Conservation (phyloP, 1,140 invertebrate genomes). For the Lanistes nyassanus region DNA sequence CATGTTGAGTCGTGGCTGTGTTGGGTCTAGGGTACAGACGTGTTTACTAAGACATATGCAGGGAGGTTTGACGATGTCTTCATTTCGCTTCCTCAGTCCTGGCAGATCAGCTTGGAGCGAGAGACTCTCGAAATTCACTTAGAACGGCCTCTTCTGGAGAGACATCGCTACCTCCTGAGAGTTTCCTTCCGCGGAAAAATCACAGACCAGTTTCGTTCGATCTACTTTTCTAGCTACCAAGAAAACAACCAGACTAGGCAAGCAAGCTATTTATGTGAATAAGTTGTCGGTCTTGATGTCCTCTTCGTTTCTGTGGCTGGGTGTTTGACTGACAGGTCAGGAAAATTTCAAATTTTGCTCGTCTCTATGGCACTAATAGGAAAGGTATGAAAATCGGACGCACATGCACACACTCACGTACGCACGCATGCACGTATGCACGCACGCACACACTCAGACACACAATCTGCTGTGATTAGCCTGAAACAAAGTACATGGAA, state of each 20-base stretch:
- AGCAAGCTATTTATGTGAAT: too few species aligned
- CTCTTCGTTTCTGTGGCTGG: too few species aligned
- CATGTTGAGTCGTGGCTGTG: too few species aligned
- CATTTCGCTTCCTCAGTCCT: constrained; percentile 14
- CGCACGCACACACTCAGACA: not conserved
- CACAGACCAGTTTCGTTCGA: constrained; percentile 74
- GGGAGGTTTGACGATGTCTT: too few species aligned
- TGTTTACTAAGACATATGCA: too few species aligned
- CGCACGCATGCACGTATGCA: not conserved
- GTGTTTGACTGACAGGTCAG: too few species aligned
- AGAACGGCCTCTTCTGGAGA: constrained; percentile 66
- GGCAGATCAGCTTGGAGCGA: constrained; percentile 68
- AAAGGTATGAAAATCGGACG: too few species aligned
- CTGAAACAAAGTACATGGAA: too few species aligned
- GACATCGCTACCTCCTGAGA: constrained; percentile 72
- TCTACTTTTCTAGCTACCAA: constrained; percentile 55
- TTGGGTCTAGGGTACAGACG: too few species aligned
- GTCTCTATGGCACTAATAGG: too few species aligned
- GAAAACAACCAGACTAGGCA: constrained; percentile 50
- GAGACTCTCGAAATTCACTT: constrained; percentile 77
- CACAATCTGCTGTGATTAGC: not conserved
- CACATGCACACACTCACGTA: not conserved
- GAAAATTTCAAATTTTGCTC: too few species aligned
- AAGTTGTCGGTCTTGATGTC: too few species aligned
- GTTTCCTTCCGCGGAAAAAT: constrained; percentile 77